Conservation (phyloP, 1,140 invertebrate species). For the Hirudo medicinalis region DNA sequence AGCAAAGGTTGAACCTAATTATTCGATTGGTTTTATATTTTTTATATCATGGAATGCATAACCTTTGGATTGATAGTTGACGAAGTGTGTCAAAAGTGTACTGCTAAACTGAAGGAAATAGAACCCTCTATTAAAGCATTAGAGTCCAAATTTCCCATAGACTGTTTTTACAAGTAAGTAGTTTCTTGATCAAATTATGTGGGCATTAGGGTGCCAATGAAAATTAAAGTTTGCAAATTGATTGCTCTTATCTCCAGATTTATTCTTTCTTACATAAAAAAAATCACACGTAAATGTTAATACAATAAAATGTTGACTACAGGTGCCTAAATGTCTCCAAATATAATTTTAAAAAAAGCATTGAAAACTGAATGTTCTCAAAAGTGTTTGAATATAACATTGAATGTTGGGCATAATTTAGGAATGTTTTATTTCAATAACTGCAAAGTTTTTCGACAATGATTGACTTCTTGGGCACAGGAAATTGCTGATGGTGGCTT, state of each 20-base stretch:
- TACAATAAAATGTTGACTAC: too few species aligned
- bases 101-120: background rate
- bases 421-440: too few species aligned
- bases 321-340: background rate
- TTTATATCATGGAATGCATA: background rate
- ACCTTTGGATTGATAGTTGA: background rate
- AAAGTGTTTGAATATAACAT: too few species aligned
- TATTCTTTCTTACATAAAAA: too few species aligned
- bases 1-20: constrained; percentile 43
- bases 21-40: background rate
- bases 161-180: background rate
- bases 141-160: background rate
- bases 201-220: background rate
- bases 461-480: too few species aligned
- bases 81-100: background rate
- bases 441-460: too few species aligned
- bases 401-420: too few species aligned
- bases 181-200: background rate
- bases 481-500: too few species aligned
- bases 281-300: too few species aligned
- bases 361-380: too few species aligned
- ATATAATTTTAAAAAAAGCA: too few species aligned
- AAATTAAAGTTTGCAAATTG: too few species aligned
- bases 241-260: background rate
- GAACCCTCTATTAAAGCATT: background rate